Conservation (phyloP, 1,140 invertebrate genomes). For the Tigriopus japonicus region DNA sequence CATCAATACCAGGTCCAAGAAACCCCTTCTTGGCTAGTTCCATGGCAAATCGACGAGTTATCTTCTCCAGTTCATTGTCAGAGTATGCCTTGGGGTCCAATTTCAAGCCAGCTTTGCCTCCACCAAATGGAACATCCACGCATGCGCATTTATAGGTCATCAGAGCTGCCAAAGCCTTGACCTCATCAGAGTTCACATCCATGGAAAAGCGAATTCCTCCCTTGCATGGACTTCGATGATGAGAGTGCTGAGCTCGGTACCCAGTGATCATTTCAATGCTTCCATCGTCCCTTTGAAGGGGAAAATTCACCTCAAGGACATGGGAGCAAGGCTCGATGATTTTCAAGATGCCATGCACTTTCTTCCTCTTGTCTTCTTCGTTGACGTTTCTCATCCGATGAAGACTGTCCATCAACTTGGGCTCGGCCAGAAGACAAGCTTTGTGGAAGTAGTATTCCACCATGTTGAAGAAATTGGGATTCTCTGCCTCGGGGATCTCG, state of each 20-base stretch:
- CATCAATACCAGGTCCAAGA: conserved; percentile 70
- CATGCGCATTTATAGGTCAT: conserved; percentile 95
- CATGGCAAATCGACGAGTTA: conserved; percentile 86
- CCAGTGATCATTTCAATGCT: conserved; percentile 92
- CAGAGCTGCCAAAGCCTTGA: conserved; percentile 84
- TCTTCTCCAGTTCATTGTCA: conserved; percentile 91
- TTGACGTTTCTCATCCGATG: conserved; percentile 34
- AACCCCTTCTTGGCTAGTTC: conserved; percentile 98
- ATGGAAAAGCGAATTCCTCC: conserved; percentile 44
- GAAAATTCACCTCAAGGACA: conserved; percentile 83
- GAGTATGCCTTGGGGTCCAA: conserved; percentile 91
- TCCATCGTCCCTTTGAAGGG: conserved; percentile 80
- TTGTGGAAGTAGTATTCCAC: conserved; percentile 87
- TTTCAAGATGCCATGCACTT: conserved; percentile 73
- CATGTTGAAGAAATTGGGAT: conserved; percentile 80
- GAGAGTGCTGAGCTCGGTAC: conserved; percentile 91
- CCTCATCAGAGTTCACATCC: conserved; percentile 78
- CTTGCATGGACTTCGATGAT: conserved; percentile 36
- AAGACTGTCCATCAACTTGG: conserved; percentile 27
- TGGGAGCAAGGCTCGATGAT: conserved; percentile 90
- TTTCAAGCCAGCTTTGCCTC: conserved; percentile 92
- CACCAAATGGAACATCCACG: conserved; percentile 91
- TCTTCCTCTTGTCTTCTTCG: conserved; percentile 69
- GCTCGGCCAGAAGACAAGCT: conserved; percentile 37
- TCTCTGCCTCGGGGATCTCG: conserved; percentile 51